Percentiles rank a stretch among this genome's conserved stretches.
These are phyloP conservation scores for Hyalella azteca DNA, from an alignment of 2,888 invertebrate species.

Conservation along the genomic window DNA sequence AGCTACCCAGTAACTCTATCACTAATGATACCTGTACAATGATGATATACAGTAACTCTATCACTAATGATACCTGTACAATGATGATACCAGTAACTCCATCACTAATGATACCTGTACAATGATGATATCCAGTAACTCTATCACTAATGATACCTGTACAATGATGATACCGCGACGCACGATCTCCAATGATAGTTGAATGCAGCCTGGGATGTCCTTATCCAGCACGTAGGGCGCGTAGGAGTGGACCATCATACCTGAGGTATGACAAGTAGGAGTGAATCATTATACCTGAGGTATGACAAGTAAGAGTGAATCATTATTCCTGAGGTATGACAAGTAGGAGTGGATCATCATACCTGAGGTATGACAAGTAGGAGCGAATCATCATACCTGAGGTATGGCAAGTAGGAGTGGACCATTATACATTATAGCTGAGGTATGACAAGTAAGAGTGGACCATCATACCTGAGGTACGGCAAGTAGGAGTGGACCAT, in stretches of 20 bases:
- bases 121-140: neutral
- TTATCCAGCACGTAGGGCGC: conserved; percentile 64
- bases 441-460: neutral
- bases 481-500: neutral
- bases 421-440: neutral
- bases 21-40: neutral
- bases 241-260: conserved; percentile 62
- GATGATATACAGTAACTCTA: neutral
- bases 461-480: neutral
- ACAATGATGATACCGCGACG: conserved; percentile 70
- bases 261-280: neutral
- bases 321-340: neutral
- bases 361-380: neutral
- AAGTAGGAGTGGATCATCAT: neutral
- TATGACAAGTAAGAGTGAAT: conserved; percentile 64
- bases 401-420: neutral
- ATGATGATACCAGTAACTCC: neutral
- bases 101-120: neutral
- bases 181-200: conserved; percentile 63
- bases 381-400: neutral
- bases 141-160: neutral
- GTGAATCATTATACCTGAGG: conserved; percentile 56
- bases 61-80: neutral
- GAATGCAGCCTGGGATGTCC: conserved; percentile 61
- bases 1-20: neutral